phyloP scores from a whole-genome alignment of 2,888 invertebrate genomes.

The Sisyra nigra region DNA sequence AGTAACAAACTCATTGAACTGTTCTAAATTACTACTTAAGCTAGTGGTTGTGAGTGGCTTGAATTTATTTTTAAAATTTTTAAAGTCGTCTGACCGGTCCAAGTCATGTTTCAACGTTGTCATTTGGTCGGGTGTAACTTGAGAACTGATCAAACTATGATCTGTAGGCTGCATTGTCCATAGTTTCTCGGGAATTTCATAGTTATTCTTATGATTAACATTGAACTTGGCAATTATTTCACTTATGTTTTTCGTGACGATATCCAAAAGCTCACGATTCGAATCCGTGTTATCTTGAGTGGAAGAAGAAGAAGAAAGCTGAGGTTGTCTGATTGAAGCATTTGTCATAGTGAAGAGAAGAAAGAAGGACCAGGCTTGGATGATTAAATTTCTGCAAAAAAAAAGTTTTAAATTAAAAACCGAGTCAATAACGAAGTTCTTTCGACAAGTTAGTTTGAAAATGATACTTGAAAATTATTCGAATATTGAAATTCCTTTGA shows the following conservation, averaged over 20 bases:
- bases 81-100: conserved; percentile 3
- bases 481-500: too few species aligned
- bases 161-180: not conserved
- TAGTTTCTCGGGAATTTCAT: conserved; percentile 2
- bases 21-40: not conserved
- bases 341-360: not conserved
- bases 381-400: not conserved
- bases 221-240: conserved; percentile 4
- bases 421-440: too few species aligned
- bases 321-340: not conserved
- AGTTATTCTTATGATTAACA: not conserved
- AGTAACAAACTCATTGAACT: conserved; percentile 4
- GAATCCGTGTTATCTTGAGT: not conserved
- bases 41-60: not conserved
- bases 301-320: not conserved
- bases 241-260: conserved; percentile 4
- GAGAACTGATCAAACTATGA: not conserved
- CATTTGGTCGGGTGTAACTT: conserved; percentile 1
- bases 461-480: too few species aligned
- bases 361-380: not conserved
- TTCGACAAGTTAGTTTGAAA: too few species aligned
- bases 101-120: conserved; percentile 4
- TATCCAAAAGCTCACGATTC: not conserved
- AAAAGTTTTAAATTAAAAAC: not conserved
- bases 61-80: not conserved